phyloP scores from a whole-genome alignment of 2,113 vertebrate genomes.

The Rhinoderma darwinii region DNA sequence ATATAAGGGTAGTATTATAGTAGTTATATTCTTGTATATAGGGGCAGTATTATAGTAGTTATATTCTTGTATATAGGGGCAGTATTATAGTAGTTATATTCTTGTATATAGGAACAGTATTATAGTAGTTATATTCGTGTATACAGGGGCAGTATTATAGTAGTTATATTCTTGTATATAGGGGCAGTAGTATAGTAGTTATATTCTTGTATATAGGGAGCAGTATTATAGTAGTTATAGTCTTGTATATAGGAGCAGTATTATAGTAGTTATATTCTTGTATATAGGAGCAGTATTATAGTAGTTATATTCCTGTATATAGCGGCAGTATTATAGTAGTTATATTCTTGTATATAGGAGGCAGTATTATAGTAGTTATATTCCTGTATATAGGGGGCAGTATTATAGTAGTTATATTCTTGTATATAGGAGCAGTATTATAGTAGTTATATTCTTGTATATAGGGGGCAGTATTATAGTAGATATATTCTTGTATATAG shows the following conservation, averaged over 20 bases:
- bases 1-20: not conserved
- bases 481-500: not conserved
- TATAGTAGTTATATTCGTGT: constrained; percentile 5
- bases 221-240: not conserved
- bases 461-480: not conserved
- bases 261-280: constrained; percentile 10
- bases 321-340: not conserved
- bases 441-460: constrained; percentile 1
- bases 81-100: constrained; percentile 14
- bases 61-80: not conserved
- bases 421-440: not conserved
- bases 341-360: not conserved
- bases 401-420: constrained; percentile 3
- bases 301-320: not conserved
- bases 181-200: not conserved
- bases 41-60: constrained; percentile 3
- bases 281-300: constrained; percentile 1
- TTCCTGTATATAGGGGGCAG: not conserved
- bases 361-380: not conserved
- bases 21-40: constrained; percentile 3
- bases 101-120: not conserved
- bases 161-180: not conserved
- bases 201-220: not conserved
- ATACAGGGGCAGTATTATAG: not conserved
- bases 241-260: not conserved